These are phyloP conservation scores for Steinernema scapterisci DNA, from an alignment of 2,888 invertebrate genomes.

Conservation along the genomic window DNA sequence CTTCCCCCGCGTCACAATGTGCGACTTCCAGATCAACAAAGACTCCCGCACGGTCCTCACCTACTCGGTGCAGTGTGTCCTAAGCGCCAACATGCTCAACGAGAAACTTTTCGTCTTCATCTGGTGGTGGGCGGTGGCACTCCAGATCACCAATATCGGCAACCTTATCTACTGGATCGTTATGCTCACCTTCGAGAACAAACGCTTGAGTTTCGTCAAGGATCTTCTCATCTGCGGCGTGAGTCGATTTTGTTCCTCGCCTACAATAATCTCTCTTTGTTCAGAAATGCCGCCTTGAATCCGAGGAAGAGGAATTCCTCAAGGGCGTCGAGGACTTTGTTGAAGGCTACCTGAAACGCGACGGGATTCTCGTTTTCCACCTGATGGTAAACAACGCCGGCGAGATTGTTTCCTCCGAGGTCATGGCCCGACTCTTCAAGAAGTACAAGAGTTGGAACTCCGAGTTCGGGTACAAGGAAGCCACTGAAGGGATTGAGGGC, in stretches of 20 bases:
- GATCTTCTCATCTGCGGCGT: slow-evolving; percentile 19
- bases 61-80: slow-evolving; percentile 51
- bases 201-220: slow-evolving; percentile 29
- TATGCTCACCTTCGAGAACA: slow-evolving; percentile 11
- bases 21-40: slow-evolving; percentile 43
- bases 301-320: not conserved
- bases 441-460: not conserved
- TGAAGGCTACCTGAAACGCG: slow-evolving; percentile 37
- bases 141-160: slow-evolving; percentile 34
- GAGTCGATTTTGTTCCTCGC: not conserved
- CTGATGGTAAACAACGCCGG: slow-evolving; percentile 49
- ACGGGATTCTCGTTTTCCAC: slow-evolving; percentile 47
- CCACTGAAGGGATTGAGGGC: not conserved
- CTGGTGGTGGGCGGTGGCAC: slow-evolving; percentile 47
- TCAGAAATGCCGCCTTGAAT: not conserved
- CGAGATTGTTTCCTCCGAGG: slow-evolving; percentile 38
- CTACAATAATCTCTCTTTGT: not conserved
- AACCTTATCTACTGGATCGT: slow-evolving; percentile 49
- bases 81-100: slow-evolving; percentile 55
- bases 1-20: slow-evolving; percentile 53
- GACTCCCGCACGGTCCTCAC: not conserved
- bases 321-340: not conserved
- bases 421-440: slow-evolving; percentile 32
- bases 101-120: slow-evolving; percentile 51
- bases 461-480: not conserved